Evolutionary conservation across 2,113 vertebrate species (phyloP), one percentile per base, ranked within the genome.

Genomic region (Athene noctua): DNA sequence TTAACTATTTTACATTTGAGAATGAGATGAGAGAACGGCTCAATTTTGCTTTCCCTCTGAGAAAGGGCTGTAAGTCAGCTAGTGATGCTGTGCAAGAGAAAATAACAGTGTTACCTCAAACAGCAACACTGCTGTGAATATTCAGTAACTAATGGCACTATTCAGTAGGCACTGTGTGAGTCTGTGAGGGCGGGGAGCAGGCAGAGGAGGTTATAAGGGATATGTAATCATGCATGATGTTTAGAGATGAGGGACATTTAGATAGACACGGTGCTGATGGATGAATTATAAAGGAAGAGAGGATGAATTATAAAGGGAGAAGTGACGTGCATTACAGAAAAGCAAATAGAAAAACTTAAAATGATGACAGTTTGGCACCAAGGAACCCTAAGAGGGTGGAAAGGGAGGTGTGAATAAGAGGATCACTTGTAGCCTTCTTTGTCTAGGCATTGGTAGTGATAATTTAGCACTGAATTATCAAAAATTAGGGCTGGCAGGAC

Each of bases 51-150:
- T 55, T 86, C 86, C 68, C 67, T 63, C 72, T 84, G 85, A 62
- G 92, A 77, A 88, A 92, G 38, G 52, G 32, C 72, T 90, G 68
- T 63, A 93, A 95, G 93, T 86, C 88, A 86, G 54, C 79, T 42
- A 20, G 51, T 2, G 59, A 70, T 74, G 75, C 85, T 95, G 86
- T 63, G 86, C 55, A 71, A 88, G 52, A 78, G 79, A 59, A 96
- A 94, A 90, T 73, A 71, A 57, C 87, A 90, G 58, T 54, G 65
- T 90, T 94, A 80, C 93, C 88, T 96, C 67, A 44, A 90, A 90
- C 49, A 62, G 70, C 66, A 94, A 40, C 59, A 55, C 71, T 84
- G 82, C 88, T 95, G 88, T 74, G 88, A 94, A 59, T 90, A 92
- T 74, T 90, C 10, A 2, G 86, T 71, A 88, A 67, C 29, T 92